Evolutionary conservation across 1,140 invertebrate species (phyloP).

Genomic region (Drosophila teissieri): DNA sequence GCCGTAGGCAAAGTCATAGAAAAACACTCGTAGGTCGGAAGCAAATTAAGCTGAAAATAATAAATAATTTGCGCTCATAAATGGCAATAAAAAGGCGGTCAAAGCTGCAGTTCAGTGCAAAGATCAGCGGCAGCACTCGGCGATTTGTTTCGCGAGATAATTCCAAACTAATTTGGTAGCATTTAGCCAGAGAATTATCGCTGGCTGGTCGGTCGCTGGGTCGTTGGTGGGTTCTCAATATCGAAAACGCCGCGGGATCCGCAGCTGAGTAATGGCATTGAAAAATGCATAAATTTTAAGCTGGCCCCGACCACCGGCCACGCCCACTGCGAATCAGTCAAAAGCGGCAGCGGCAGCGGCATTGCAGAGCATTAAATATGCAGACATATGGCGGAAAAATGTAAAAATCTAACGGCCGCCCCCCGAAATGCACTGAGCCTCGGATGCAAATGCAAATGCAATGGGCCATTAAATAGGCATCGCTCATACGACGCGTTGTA

Average conservation of each 20-base stretch:
- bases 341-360: constrained; percentile 26
- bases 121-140: constrained; percentile 7
- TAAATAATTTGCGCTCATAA: constrained; percentile 81
- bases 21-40: constrained; percentile 73
- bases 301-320: constrained; percentile 24
- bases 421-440: constrained; percentile 16
- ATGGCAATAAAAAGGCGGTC: constrained; percentile 75
- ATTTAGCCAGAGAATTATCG: constrained; percentile 76
- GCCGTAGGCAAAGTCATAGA: constrained; percentile 16
- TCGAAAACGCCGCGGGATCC: constrained; percentile 36
- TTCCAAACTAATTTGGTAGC: constrained; percentile 80
- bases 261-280: constrained; percentile 77
- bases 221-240: constrained; percentile 9
- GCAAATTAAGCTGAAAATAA: constrained; percentile 76
- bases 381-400: constrained; percentile 57
- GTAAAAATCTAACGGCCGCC: constrained; percentile 48
- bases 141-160: constrained; percentile 76
- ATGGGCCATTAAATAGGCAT: constrained; percentile 49
- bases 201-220: constrained; percentile 6
- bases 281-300: constrained; percentile 76
- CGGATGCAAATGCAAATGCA: constrained; percentile 43
- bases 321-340: constrained; percentile 74
- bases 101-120: constrained; percentile 33
- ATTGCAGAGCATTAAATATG: constrained; percentile 52
- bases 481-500: constrained; percentile 52